Evolutionary conservation across 2,888 invertebrate species (phyloP).

Genomic region (Crocallis elinguaria): DNA sequence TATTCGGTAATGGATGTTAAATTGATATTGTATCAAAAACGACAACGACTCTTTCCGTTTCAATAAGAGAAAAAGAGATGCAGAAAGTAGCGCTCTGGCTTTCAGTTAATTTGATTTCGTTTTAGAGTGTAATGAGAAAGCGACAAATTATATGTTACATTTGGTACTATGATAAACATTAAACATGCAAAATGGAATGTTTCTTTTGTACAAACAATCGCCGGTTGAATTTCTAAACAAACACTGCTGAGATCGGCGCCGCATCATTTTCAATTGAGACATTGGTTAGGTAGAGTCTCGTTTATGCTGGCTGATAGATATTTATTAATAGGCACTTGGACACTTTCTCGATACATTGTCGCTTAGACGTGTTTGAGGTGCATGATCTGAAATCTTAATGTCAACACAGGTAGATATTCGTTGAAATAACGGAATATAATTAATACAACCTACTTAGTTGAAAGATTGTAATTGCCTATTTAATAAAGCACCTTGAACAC

Average conservation of each 20-base stretch:
- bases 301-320: constrained; percentile 12
- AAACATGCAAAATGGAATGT: constrained; percentile 43
- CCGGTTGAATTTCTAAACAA: constrained; percentile 50
- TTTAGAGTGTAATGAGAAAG: constrained; percentile 49
- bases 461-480: no score
- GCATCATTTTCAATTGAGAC: constrained; percentile 31
- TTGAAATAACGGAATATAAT: not conserved
- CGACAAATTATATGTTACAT: constrained; percentile 47
- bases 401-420: not conserved
- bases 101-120: constrained; percentile 36
- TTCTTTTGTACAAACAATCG: constrained; percentile 42
- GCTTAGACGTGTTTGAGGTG: not conserved
- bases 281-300: constrained; percentile 15
- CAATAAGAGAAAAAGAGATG: constrained; percentile 16
- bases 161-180: constrained; percentile 44
- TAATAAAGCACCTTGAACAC: not conserved
- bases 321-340: constrained; percentile 7
- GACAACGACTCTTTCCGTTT: constrained; percentile 18
- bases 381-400: not conserved
- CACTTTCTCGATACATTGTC: not conserved
- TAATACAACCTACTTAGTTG: no score
- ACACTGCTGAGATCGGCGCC: constrained; percentile 38
- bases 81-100: constrained; percentile 28
- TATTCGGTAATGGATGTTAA: constrained; percentile 51
- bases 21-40: constrained; percentile 42